These are phyloP conservation scores for Drosophila parabipectinata DNA, from an alignment of 1,140 invertebrate species.

Conservation along the genomic window DNA sequence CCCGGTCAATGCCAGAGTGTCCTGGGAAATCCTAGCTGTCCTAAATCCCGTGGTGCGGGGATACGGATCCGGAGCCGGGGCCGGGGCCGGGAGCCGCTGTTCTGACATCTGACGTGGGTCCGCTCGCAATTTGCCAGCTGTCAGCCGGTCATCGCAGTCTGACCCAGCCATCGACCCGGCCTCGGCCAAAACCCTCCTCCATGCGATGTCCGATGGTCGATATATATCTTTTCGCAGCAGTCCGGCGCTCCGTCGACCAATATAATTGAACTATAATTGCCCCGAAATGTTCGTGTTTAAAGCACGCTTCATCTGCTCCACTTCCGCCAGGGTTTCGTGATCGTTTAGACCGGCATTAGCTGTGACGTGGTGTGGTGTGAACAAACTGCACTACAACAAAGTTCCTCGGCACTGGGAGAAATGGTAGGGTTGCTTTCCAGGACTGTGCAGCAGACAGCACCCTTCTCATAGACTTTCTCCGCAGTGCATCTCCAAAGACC, in stretches of 20 bases:
- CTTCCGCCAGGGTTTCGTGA: slow-evolving; percentile 51
- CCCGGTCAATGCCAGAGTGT: neutral
- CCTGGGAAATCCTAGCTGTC: slow-evolving; percentile 39
- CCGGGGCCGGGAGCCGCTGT: neutral
- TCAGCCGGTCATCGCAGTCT: slow-evolving; percentile 48
- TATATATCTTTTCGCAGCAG: slow-evolving; percentile 19
- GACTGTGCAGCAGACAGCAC: too few relatives aligned
- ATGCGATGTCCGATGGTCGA: slow-evolving; percentile 6
- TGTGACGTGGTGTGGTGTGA: slow-evolving; percentile 47
- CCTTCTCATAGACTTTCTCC: too few relatives aligned
- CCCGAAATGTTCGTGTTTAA: slow-evolving; percentile 48
- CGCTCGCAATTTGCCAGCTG: slow-evolving; percentile 64
- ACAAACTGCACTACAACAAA: slow-evolving; percentile 39
- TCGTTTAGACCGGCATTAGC: slow-evolving; percentile 53
- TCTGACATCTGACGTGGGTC: slow-evolving; percentile 71
- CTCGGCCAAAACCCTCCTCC: too few relatives aligned
- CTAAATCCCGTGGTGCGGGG: neutral
- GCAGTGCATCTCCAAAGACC: slow-evolving; percentile 26
- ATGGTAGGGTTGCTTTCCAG: neutral
- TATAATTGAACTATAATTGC: slow-evolving; percentile 81
- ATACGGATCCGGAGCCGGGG: neutral
- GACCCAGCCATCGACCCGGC: slow-evolving; percentile 31
- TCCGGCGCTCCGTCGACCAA: slow-evolving; percentile 32
- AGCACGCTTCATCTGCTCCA: slow-evolving; percentile 64
- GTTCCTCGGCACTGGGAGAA: slow-evolving; percentile 8